Percentiles rank a stretch among this genome's conserved stretches.
Conservation (phyloP, 92 coral and sea anemone genomes). For the Siderastrea radians region DNA sequence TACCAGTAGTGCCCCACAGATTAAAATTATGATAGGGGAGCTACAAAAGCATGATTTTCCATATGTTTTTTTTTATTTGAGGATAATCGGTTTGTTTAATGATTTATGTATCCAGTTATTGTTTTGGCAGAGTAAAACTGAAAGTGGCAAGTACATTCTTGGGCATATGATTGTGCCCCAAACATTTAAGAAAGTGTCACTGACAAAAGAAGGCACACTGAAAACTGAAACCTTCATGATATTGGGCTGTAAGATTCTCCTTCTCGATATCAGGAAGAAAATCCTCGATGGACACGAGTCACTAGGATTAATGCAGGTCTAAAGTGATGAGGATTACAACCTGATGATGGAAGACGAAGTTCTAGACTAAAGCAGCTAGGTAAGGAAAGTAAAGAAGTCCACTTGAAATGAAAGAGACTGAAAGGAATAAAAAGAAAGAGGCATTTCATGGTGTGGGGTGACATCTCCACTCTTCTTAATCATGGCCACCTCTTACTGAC, state of each 20-base stretch:
- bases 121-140: slow-evolving; percentile 10
- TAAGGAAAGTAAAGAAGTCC: not conserved
- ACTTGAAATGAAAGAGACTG: not conserved
- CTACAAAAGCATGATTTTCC: too few relatives aligned
- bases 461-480: slow-evolving; percentile 6
- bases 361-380: not conserved
- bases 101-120: not conserved
- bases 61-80: too few relatives aligned
- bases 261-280: not conserved
- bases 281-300: slow-evolving; percentile 7
- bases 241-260: slow-evolving; percentile 6
- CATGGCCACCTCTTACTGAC: slow-evolving; percentile 18
- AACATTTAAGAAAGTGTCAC: not conserved
- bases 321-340: not conserved
- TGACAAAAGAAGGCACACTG: not conserved
- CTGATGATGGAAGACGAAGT: slow-evolving; percentile 7
- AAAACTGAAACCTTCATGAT: slow-evolving; percentile 16
- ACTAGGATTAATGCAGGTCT: not conserved
- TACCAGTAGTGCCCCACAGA: too few relatives aligned
- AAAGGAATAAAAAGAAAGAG: not conserved
- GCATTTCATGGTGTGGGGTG: slow-evolving; percentile 13
- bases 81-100: not conserved
- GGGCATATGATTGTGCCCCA: slow-evolving; percentile 27
- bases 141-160: not conserved
- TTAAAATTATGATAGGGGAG: too few relatives aligned